Base-by-base conservation (phyloP, 2,797 vertebrate genomes). In the Megaceryle alcyon region DNA sequence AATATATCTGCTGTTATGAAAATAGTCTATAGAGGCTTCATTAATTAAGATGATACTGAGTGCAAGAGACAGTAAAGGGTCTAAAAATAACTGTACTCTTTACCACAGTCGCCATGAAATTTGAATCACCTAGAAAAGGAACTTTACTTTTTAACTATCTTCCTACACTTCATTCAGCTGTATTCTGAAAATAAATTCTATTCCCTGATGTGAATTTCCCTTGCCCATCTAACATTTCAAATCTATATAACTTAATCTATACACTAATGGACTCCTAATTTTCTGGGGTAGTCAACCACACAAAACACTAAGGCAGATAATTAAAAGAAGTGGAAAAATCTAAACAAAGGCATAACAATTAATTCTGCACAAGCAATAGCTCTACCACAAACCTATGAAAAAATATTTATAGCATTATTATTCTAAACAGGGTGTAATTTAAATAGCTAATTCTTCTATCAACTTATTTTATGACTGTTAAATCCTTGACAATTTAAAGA, bases 321-420 rank as follows among this genome's bases (percentile, higher is more conserved):
- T 91, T 97, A 87, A 93, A 93, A 92, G 59, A 83, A 88, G 65
- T 63, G 79, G 71, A 90, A 96, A 48, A 92, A 94, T 69, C 91
- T 92, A 94, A 97, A 92, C 95, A 94, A 94, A 96, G 90, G 90
- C 84, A 71, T 80, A 87, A 95, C 75, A 95, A 92, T 95, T 96
- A 96, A 95, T 92, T 93, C 64, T 57, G 43, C 21, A 13, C 51
- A 61, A 85, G 71, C 13, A 78, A 71, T 15, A 64, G 41, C 61
- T 93, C 56, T 39, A 82, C 76, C 4, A 4, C 39, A 81, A 91
- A 92, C 57, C 31, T 80, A 61, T 46, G 71, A 91, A 89, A 83
- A 85, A 75, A 78, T 90, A 91, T 85, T 94, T 93, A 93, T 77
- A 59, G 65, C 6, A 3, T 41, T 88, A 65, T 71, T 94, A 94